Conservation (phyloP, 2,797 vertebrate genomes). For the Premnoplex brunnescens region DNA sequence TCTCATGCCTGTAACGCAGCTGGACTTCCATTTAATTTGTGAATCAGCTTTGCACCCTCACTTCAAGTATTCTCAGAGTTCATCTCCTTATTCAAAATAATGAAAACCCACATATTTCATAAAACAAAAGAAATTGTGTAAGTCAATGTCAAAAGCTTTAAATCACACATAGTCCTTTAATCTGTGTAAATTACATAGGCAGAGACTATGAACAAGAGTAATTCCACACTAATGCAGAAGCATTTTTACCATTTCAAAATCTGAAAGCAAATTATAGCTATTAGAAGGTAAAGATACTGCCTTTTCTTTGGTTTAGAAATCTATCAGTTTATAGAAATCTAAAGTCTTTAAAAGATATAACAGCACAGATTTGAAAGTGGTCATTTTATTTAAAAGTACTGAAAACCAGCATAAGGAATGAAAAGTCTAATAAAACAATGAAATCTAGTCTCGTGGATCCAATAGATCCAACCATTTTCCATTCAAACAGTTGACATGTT, state of each 20-base stretch:
- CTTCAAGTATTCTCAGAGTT: not conserved
- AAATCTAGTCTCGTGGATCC: not conserved
- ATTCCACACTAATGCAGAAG: not conserved
- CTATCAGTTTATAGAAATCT: not conserved
- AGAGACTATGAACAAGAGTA: not conserved
- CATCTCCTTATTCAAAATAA: not conserved
- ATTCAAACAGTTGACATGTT: not conserved
- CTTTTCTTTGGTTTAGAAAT: not conserved
- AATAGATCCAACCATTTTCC: not conserved
- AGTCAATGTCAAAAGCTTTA: not conserved
- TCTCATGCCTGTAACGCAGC: not conserved
- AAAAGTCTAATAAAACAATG: not conserved
- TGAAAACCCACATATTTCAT: rapidly evolving
- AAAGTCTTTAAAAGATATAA: not conserved
- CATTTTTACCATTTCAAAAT: not conserved
- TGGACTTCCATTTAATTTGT: not conserved
- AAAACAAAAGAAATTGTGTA: not conserved
- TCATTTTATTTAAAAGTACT: not conserved
- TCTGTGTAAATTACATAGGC: not conserved
- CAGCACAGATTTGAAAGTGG: not conserved
- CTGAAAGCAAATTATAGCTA: not conserved
- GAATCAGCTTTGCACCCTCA: not conserved
- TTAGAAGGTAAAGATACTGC: not conserved
- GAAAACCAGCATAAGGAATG: not conserved
- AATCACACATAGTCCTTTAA: not conserved